phyloP scores from a whole-genome alignment of 2,113 vertebrate species.

The Vulpes lagopus region DNA sequence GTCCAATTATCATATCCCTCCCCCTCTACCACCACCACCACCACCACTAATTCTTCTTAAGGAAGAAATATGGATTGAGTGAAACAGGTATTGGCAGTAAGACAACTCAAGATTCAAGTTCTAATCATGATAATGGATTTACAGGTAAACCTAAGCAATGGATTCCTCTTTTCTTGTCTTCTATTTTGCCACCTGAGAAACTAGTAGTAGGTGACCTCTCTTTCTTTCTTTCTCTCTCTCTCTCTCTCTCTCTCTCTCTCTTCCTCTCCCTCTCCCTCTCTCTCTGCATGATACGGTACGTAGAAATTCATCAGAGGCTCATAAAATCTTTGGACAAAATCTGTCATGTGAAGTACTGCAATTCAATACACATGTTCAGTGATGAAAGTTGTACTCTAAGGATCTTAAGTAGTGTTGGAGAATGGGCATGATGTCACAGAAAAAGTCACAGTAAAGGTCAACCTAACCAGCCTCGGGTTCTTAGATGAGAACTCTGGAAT shows the following conservation, averaged over 20 bases:
- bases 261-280: not conserved
- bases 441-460: constrained; percentile 60
- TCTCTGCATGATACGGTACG: not conserved
- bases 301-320: constrained; percentile 2
- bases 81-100: not conserved
- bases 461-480: constrained; percentile 13
- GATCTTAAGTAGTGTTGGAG: constrained; percentile 36
- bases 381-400: constrained; percentile 25
- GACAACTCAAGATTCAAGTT: constrained; percentile 36
- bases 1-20: not conserved
- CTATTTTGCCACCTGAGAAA: constrained; percentile 40
- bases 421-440: constrained; percentile 13
- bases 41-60: constrained; percentile 13
- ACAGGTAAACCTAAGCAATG: not conserved
- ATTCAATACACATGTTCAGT: constrained; percentile 18
- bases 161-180: not conserved
- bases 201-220: not conserved
- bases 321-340: constrained; percentile 50
- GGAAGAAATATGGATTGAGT: not conserved
- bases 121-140: not conserved
- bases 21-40: not conserved
- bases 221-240: not conserved
- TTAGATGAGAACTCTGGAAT: constrained; percentile 25
- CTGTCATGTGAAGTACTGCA: not conserved
- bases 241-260: not conserved